Percentiles rank a stretch among this genome's conserved stretches.
These are phyloP conservation scores for Gambusia affinis DNA, from an alignment of 2,113 vertebrate genomes.

Conservation along the genomic window DNA sequence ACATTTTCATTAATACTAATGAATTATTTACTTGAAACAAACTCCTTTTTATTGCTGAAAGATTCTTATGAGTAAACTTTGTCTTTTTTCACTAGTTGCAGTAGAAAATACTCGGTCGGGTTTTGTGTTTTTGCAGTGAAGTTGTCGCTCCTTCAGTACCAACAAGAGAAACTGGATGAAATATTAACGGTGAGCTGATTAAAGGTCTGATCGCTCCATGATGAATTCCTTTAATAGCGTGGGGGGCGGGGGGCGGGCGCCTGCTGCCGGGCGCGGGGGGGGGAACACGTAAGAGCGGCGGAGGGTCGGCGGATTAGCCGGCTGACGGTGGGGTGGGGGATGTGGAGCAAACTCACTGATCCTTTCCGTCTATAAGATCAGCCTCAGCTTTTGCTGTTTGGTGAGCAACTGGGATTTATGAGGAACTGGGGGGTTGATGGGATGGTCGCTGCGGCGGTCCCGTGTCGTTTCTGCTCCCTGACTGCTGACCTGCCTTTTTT, in stretches of 20 bases:
- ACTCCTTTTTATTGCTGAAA: no score
- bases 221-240: conserved; percentile 47
- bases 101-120: neutral
- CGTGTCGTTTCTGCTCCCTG: conserved; percentile 14
- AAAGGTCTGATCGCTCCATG: conserved; percentile 32
- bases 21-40: no score
- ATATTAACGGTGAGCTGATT: conserved; percentile 35
- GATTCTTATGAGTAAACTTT: no score
- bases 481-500: conserved; percentile 26
- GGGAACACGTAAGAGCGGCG: conserved; percentile 26
- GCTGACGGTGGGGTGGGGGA: neutral
- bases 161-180: conserved; percentile 29
- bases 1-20: no score
- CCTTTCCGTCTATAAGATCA: conserved; percentile 45
- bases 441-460: conserved; percentile 8
- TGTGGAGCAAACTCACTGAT: conserved; percentile 52
- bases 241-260: neutral
- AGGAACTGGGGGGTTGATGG: conserved; percentile 8
- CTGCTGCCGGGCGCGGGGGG: conserved; percentile 25
- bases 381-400: conserved; percentile 41
- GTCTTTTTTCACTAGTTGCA: no score
- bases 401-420: conserved; percentile 60
- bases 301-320: conserved; percentile 40
- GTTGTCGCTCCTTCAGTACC: neutral
- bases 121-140: no score